Percentiles rank a stretch among this genome's conserved stretches.
Evolutionary conservation across 2,113 vertebrate genomes (phyloP).

Genomic region (Gasterosteus aculeatus): DNA sequence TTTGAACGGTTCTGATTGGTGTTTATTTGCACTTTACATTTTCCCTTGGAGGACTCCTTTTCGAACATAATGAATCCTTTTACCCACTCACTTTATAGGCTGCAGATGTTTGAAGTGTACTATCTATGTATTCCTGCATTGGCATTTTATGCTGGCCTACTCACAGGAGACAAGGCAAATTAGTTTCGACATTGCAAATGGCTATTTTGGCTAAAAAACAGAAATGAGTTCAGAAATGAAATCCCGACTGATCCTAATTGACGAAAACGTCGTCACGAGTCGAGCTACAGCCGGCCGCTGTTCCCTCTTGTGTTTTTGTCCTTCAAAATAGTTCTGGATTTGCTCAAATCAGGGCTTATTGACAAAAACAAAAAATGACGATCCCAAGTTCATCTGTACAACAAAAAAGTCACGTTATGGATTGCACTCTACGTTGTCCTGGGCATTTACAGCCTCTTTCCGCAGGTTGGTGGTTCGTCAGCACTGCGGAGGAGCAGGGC

Average conservation of each 20-base stretch:
- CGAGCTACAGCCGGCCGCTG: constrained; percentile 9
- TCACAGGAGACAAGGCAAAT: constrained; percentile 37
- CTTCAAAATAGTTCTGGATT: neutral
- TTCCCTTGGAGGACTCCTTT: neutral
- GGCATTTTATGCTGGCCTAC: constrained; percentile 32
- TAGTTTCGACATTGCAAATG: constrained; percentile 37
- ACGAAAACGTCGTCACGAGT: constrained; percentile 13
- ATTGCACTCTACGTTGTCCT: neutral
- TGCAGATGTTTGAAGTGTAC: constrained; percentile 21
- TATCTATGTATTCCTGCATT: constrained; percentile 21
- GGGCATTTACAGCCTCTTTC: constrained; percentile 19
- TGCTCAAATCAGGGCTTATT: neutral
- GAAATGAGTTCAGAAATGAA: constrained; percentile 9
- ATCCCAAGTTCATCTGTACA: neutral
- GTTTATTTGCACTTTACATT: neutral
- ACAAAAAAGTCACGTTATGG: neutral
- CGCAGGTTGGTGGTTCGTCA: constrained; percentile 98
- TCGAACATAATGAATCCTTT: neutral
- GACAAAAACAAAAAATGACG: constrained; percentile 21
- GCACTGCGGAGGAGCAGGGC: constrained; percentile 95
- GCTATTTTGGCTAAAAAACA: constrained; percentile 36
- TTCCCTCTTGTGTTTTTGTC: constrained; percentile 41
- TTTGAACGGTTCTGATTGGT: neutral
- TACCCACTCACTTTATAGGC: neutral
- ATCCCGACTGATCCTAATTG: constrained; percentile 48